Evolutionary conservation across 2,888 invertebrate species (phyloP).

Genomic region (Holacanthella duospinosa): DNA sequence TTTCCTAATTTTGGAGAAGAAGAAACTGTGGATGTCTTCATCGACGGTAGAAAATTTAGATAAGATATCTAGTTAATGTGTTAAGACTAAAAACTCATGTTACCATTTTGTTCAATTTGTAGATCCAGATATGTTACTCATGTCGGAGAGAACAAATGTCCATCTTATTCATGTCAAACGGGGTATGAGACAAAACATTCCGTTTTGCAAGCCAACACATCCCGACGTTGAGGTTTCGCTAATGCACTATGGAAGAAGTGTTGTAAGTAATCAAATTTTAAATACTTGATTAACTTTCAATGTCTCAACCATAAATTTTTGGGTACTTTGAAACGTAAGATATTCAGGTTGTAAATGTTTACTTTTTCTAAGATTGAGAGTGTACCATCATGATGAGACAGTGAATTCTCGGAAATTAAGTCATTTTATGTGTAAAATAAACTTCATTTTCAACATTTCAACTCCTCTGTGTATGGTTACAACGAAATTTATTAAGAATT

Average conservation of each 20-base stretch:
- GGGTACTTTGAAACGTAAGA: too few species aligned
- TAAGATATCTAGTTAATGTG: not conserved
- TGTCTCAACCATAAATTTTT: too few species aligned
- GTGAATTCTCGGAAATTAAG: not conserved
- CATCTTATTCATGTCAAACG: not conserved
- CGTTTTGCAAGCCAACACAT: slow-evolving; percentile 1
- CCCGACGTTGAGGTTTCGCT: slow-evolving; percentile 4
- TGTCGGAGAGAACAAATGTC: not conserved
- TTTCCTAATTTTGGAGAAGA: not conserved
- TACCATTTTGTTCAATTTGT: too few species aligned
- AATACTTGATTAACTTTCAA: too few species aligned
- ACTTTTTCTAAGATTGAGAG: too few species aligned
- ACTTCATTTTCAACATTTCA: not conserved
- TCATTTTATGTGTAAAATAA: not conserved
- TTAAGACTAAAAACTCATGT: too few species aligned
- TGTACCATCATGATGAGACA: too few species aligned
- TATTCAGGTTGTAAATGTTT: too few species aligned
- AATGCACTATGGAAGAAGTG: not conserved
- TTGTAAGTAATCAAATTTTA: slow-evolving; percentile 11
- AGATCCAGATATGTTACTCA: not conserved
- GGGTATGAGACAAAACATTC: not conserved
- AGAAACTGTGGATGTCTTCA: not conserved
- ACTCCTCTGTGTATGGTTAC: too few species aligned
- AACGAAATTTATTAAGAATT: too few species aligned
- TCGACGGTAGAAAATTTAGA: not conserved